Conservation (phyloP, 2,113 vertebrate species). For the Choloepus hoffmanni region DNA sequence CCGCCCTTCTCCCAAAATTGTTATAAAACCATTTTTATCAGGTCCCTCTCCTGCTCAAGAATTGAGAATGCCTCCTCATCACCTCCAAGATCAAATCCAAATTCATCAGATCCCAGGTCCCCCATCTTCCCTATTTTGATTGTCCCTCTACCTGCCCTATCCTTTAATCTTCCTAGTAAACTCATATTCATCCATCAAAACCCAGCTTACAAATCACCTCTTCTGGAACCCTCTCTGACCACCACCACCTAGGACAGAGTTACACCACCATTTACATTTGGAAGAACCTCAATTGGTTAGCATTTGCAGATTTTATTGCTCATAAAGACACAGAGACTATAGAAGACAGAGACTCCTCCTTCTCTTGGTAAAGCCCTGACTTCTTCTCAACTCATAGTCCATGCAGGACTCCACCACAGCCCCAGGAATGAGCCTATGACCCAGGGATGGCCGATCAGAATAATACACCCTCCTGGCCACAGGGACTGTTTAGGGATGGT, state of each 20-base stretch:
- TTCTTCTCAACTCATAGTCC: not conserved
- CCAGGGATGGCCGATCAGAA: not conserved
- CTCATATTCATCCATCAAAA: not conserved
- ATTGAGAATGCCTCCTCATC: not conserved
- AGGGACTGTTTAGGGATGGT: not conserved
- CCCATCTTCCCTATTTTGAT: not conserved
- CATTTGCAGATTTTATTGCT: not conserved
- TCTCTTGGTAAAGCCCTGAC: not conserved
- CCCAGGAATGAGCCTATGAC: not conserved
- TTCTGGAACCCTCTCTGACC: not conserved
- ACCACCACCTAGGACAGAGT: not conserved
- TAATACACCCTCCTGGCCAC: not conserved
- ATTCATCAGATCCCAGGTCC: not conserved
- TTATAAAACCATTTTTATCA: not conserved
- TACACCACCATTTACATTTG: not conserved
- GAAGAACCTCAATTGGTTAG: not conserved
- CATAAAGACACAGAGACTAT: too few species aligned
- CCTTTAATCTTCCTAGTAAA: not conserved
- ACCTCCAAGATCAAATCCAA: not conserved
- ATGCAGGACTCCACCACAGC: accelerated
- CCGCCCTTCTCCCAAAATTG: not conserved
- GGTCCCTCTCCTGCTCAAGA: not conserved
- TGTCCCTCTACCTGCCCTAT: not conserved
- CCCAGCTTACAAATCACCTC: not conserved
- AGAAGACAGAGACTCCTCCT: not conserved